Conservation (phyloP, 2,797 vertebrate species). For the Meriones psammophilus region DNA sequence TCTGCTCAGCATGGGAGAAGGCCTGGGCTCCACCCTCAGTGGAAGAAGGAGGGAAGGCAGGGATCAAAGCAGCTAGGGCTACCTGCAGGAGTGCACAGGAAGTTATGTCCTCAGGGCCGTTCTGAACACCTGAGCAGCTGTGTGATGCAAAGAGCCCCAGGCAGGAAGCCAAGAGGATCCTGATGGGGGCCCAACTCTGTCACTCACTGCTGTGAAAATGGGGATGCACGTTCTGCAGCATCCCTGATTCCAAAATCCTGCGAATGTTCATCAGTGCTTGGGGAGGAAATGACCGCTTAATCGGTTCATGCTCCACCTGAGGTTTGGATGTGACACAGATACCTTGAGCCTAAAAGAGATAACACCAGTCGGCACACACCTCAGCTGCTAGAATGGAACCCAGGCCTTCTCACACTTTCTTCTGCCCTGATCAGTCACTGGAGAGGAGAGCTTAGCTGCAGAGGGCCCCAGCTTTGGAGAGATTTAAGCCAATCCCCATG, state of each 20-base stretch:
- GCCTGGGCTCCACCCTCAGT: neutral
- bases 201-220: neutral
- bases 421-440: neutral
- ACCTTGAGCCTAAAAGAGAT: neutral
- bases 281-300: neutral
- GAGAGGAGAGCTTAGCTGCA: neutral
- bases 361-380: neutral
- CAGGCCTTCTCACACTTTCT: neutral
- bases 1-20: neutral
- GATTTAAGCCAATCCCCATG: neutral
- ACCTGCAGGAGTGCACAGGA: neutral
- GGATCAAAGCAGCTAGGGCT: neutral
- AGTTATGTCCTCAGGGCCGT: neutral
- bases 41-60: accelerated
- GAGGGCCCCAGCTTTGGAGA: neutral
- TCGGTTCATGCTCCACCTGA: neutral
- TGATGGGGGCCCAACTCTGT: neutral
- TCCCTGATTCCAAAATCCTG: neutral
- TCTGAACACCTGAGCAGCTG: neutral
- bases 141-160: neutral
- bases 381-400: neutral
- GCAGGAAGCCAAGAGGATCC: neutral
- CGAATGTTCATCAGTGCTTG: neutral
- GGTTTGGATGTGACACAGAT: neutral
- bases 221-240: neutral